These are phyloP conservation scores for Chrysolina americana DNA, from an alignment of 2,888 invertebrate genomes.

Conservation along the genomic window DNA sequence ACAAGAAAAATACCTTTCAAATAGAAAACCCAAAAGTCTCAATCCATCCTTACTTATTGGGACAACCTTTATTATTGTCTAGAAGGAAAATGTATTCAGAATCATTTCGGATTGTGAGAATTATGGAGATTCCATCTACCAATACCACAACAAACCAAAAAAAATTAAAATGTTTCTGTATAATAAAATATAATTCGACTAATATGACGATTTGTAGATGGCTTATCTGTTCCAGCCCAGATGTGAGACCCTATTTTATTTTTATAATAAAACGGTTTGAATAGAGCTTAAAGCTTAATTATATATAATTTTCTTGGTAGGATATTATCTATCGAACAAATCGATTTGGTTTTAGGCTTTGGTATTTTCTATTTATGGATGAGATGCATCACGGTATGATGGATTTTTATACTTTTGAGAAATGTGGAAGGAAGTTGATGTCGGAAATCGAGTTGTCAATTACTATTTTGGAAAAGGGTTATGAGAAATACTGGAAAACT, in stretches of 20 bases:
- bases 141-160: not conserved
- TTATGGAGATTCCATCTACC: not conserved
- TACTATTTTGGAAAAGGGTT: too few species aligned
- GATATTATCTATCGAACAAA: constrained; percentile 51
- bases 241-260: constrained; percentile 49
- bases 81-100: not conserved
- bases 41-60: not conserved
- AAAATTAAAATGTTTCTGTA: constrained; percentile 6
- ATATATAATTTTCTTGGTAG: constrained; percentile 56
- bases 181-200: constrained; percentile 25
- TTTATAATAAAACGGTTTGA: constrained; percentile 47
- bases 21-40: too few species aligned
- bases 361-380: constrained; percentile 36
- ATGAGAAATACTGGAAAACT: too few species aligned
- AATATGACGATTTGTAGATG: constrained; percentile 56
- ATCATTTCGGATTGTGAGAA: not conserved
- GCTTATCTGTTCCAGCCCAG: constrained; percentile 53
- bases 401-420: not conserved
- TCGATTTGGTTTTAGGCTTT: constrained; percentile 49
- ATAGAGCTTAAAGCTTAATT: constrained; percentile 54
- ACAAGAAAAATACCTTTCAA: too few species aligned
- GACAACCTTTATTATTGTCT: not conserved
- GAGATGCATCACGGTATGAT: not conserved
- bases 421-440: too few species aligned
- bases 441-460: too few species aligned